Percentiles rank a stretch among this genome's conserved stretches.
Conservation (phyloP, 2,888 invertebrate genomes). For the Luffia ferchaultella region DNA sequence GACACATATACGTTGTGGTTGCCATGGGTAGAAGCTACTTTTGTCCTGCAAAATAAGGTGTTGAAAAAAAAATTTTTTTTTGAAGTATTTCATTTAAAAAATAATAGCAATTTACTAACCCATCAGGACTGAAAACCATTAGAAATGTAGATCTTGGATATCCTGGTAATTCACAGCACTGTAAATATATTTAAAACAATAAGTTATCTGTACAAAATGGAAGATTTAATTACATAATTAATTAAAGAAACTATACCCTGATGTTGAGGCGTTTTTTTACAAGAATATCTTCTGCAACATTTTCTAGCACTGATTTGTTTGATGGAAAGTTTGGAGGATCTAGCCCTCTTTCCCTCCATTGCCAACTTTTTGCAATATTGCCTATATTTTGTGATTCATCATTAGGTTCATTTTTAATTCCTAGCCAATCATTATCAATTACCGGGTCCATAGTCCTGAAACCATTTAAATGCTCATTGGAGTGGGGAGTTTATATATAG, state of each 20-base stretch:
- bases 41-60: conserved; percentile 62
- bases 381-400: conserved; percentile 40
- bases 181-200: conserved; percentile 26
- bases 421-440: conserved; percentile 48
- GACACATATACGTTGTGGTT: conserved; percentile 89
- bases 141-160: conserved; percentile 83
- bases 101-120: conserved; percentile 58
- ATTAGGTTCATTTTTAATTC: conserved; percentile 42
- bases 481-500: too few species aligned
- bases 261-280: conserved; percentile 68
- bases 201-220: too few species aligned
- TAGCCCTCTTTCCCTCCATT: conserved; percentile 50
- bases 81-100: neutral
- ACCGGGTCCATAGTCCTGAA: conserved; percentile 46
- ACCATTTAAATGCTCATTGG: neutral
- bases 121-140: conserved; percentile 89
- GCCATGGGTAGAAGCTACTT: conserved; percentile 88
- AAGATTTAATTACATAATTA: neutral
- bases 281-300: conserved; percentile 71
- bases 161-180: conserved; percentile 78
- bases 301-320: conserved; percentile 64
- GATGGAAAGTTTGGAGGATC: conserved; percentile 39
- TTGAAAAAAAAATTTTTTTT: neutral
- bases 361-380: conserved; percentile 51
- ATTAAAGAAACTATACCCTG: conserved; percentile 50